Conservation (phyloP, 2,113 vertebrate genomes). For the Daubentonia madagascariensis region DNA sequence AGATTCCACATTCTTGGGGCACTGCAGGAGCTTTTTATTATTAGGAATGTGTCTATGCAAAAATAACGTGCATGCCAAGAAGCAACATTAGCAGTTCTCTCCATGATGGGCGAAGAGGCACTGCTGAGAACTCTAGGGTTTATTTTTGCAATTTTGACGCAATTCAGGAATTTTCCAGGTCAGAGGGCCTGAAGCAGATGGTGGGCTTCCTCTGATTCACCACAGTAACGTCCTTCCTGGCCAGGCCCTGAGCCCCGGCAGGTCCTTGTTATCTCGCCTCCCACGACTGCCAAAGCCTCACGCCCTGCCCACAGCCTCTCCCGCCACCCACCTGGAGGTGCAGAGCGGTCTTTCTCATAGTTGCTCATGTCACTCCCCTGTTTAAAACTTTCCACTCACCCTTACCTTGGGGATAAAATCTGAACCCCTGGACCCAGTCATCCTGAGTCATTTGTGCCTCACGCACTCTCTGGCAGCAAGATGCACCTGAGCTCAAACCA, state of each 20-base stretch:
- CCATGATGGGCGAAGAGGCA: neutral
- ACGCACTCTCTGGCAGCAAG: neutral
- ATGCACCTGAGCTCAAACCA: neutral
- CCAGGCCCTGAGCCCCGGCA: neutral
- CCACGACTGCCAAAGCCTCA: neutral
- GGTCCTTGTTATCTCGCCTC: neutral
- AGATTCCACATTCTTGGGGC: neutral
- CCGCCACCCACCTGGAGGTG: rapidly evolving
- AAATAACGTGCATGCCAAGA: neutral
- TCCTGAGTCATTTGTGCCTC: neutral
- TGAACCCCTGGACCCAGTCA: neutral
- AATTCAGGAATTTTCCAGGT: constrained; percentile 61
- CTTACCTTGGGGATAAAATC: neutral
- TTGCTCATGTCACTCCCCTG: rapidly evolving
- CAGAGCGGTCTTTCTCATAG: neutral
- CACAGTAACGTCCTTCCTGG: neutral
- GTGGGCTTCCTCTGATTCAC: constrained; percentile 23
- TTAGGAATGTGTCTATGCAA: neutral
- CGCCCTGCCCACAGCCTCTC: neutral
- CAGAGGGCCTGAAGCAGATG: constrained; percentile 57
- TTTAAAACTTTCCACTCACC: neutral
- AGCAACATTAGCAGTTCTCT: neutral
- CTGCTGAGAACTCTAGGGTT: neutral
- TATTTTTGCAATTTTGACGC: constrained; percentile 53
- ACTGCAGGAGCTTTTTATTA: neutral